Evolutionary conservation across 2,797 vertebrate species (phyloP), one percentile per base, ranked within the genome.

Genomic region (Apogon talboti): DNA sequence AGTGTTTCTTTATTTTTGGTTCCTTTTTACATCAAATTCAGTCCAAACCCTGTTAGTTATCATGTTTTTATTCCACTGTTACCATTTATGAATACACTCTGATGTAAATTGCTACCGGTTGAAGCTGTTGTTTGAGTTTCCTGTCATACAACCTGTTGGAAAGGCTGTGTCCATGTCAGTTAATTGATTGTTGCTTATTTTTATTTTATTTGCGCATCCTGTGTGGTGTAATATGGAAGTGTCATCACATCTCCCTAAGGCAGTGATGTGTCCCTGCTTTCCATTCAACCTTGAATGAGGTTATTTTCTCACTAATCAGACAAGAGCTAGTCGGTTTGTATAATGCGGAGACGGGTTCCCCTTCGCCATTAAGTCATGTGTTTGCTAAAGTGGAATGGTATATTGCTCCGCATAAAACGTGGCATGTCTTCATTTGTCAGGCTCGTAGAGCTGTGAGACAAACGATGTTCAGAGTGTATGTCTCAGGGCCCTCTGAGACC

Each of bases 401-500:
- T 85, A 91, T 91, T 78, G 82, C 78, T 78, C 58, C 74, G 85
- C 79, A 87, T 84, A 84, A 89, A 89, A 88, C 74, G 83, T 40
- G 82, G 64, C 74, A 71, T 85, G 91, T 91, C 89, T 91, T 91
- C 87, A 92, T 92, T 92, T 91, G 91, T 92, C 90, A 91, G 89
- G 81, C 87, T 80, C 65, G 62, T 83, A 60, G 85, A 56, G 81
- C 79, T 84, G 84, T 54, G 79, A 88, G 89, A 89, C 82, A 86
- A 89, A 85, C 79, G 87, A 82, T 89, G 87, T 88, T 85, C 81
- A 73, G 72, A 80, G 82, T 86, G 82, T 74, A 83, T 86, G 84
- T 88, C 80, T 87, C 85, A 89, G 88, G 85, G 85, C 83, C 88
- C 91, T 89, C 81, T 72, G 88, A 89, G 89, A 88, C 86, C 90